Evolutionary conservation across 2,113 vertebrate genomes (phyloP).

Genomic region (Corythornis madagascariensis): DNA sequence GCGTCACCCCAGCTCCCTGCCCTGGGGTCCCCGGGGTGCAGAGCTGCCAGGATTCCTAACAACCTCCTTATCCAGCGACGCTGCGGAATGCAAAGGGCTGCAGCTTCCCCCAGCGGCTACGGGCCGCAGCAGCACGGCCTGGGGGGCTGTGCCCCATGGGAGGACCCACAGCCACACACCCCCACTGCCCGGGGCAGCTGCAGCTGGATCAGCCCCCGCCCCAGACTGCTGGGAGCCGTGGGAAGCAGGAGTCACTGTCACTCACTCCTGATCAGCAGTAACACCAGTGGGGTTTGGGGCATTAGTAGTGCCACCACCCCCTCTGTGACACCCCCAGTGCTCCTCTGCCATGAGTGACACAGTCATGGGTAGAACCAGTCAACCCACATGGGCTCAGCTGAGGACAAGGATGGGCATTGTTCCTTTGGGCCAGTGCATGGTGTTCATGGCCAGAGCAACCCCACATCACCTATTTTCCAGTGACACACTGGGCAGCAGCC

Average conservation of each 20-base stretch:
- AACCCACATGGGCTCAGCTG: not conserved
- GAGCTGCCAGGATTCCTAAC: not conserved
- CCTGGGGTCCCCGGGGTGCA: not conserved
- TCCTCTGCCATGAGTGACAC: not conserved
- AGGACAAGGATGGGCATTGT: not conserved
- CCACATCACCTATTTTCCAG: not conserved
- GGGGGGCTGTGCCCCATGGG: not conserved
- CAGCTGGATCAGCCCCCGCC: not conserved
- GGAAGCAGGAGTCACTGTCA: rapidly evolving
- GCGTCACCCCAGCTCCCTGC: not conserved
- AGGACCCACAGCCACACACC: not conserved
- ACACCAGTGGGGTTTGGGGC: rapidly evolving
- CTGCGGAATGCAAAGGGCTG: not conserved
- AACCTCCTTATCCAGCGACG: rapidly evolving
- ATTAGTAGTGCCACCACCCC: rapidly evolving
- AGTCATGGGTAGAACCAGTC: not conserved
- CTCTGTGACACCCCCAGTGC: rapidly evolving
- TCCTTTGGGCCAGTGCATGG: not conserved
- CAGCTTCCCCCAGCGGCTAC: constrained; percentile 59
- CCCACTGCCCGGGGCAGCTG: not conserved
- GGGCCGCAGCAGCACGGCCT: not conserved
- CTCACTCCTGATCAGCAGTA: rapidly evolving
- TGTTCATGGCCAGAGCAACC: not conserved
- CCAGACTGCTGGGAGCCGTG: not conserved
- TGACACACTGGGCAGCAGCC: not conserved